Evolutionary conservation across 2,113 vertebrate species (phyloP), one percentile per base, ranked within the genome.

Genomic region (Sus scrofa): DNA sequence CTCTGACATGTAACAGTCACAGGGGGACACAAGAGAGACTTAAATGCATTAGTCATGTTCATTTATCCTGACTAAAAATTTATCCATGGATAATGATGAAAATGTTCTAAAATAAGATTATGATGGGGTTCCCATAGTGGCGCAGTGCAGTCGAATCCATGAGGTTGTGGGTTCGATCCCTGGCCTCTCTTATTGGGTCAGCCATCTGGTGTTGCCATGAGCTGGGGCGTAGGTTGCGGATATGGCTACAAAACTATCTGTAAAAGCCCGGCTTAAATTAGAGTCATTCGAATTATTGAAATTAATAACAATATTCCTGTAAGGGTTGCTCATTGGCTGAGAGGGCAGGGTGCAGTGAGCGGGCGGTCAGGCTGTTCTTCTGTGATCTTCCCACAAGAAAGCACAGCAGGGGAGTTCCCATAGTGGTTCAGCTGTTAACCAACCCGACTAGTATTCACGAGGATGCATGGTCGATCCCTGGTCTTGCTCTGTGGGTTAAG

Each of bases 161-260:
- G n/a, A n/a, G n/a, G n/a, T n/a, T n/a, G n/a, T n/a, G n/a, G n/a
- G n/a, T n/a, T n/a, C n/a, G n/a, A n/a, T n/a, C n/a, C n/a, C n/a
- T n/a, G n/a, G n/a, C n/a, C n/a, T n/a, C n/a, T n/a, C n/a, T n/a
- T n/a, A n/a, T n/a, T n/a, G n/a, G n/a, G n/a, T n/a, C n/a, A n/a
- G n/a, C n/a, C n/a, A n/a, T n/a, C n/a, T n/a, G n/a, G n/a, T n/a
- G n/a, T n/a, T n/a, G n/a, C n/a, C n/a, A n/a, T n/a, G n/a, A n/a
- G n/a, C n/a, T n/a, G n/a, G n/a, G n/a, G n/a, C n/a, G n/a, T n/a
- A n/a, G n/a, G n/a, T n/a, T n/a, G n/a, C n/a, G n/a, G n/a, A n/a
- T n/a, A n/a, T n/a, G n/a, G n/a, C n/a, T n/a, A n/a, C 37, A 87
- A 83, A 96, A 85, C 50, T 86, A n/a, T 70, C 77, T 67, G 20